Conservation (phyloP, 2,888 invertebrate species). For the Watsonalla binaria region DNA sequence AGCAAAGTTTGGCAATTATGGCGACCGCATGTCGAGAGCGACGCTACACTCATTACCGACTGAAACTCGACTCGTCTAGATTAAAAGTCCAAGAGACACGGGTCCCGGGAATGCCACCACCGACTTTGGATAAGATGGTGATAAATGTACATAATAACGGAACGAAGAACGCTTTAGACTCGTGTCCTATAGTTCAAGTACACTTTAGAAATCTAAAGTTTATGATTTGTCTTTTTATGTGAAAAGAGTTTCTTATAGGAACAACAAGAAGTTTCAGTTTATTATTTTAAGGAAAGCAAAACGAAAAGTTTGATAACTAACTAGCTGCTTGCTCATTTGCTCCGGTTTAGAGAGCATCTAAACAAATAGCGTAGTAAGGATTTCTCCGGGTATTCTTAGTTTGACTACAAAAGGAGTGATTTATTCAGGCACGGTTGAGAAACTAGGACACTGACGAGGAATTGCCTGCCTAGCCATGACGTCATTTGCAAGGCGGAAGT, state of each 20-base stretch:
- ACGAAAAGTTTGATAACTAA: conserved; percentile 33
- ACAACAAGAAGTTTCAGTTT: conserved; percentile 26
- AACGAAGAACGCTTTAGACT: conserved; percentile 40
- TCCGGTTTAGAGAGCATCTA: conserved; percentile 33
- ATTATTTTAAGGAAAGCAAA: conserved; percentile 26
- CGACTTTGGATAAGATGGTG: conserved; percentile 35
- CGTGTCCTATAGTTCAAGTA: conserved; percentile 35
- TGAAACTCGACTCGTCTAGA: conserved; percentile 70
- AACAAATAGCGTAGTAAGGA: conserved; percentile 39
- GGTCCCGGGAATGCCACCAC: conserved; percentile 37
- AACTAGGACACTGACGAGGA: background rate
- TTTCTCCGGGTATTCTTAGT: conserved; percentile 30
- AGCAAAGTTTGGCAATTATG: conserved; percentile 77
- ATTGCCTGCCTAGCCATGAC: background rate
- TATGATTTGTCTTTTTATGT: too few species aligned
- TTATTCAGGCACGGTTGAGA: conserved; percentile 3
- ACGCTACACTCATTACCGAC: conserved; percentile 74
- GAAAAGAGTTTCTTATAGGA: conserved; percentile 1
- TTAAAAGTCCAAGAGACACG: conserved; percentile 66
- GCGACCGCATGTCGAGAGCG: conserved; percentile 76
- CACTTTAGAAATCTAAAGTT: conserved; percentile 29
- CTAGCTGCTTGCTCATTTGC: conserved; percentile 17
- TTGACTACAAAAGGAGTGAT: conserved; percentile 18
- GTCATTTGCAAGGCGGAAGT: too few species aligned
- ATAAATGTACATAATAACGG: conserved; percentile 39